Percentiles rank a stretch among this genome's conserved stretches.
Conservation (phyloP, 2,113 vertebrate species). For the Mugil cephalus region DNA sequence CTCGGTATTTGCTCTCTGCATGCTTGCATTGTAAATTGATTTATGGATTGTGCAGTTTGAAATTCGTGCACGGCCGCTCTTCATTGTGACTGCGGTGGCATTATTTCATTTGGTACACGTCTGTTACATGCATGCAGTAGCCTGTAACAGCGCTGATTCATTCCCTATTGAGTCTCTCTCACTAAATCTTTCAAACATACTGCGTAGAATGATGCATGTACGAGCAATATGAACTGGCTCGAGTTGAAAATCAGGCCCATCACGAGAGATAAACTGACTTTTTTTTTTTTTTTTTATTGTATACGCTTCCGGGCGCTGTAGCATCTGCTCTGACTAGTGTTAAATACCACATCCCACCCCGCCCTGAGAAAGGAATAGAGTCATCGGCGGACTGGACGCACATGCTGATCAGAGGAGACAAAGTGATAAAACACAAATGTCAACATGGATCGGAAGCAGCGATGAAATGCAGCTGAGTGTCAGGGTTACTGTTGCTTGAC, state of each 20-base stretch:
- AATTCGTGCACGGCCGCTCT: slow-evolving; percentile 2
- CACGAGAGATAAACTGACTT: no score
- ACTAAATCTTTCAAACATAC: no score
- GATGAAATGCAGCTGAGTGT: neutral
- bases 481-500: neutral
- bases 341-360: neutral
- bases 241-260: no score
- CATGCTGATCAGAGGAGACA: neutral
- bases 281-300: no score
- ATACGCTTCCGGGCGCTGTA: neutral
- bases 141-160: no score
- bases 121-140: no score
- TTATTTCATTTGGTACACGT: no score
- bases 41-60: slow-evolving; percentile 23
- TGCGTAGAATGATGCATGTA: no score
- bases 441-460: neutral
- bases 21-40: slow-evolving; percentile 20
- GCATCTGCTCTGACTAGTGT: neutral
- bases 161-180: no score
- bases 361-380: no score
- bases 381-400: neutral
- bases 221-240: neutral
- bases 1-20: neutral
- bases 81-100: neutral
- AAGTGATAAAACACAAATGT: neutral